Evolutionary conservation across 1,140 invertebrate genomes (phyloP).

Genomic region (Stratiolaelaps scimitus): DNA sequence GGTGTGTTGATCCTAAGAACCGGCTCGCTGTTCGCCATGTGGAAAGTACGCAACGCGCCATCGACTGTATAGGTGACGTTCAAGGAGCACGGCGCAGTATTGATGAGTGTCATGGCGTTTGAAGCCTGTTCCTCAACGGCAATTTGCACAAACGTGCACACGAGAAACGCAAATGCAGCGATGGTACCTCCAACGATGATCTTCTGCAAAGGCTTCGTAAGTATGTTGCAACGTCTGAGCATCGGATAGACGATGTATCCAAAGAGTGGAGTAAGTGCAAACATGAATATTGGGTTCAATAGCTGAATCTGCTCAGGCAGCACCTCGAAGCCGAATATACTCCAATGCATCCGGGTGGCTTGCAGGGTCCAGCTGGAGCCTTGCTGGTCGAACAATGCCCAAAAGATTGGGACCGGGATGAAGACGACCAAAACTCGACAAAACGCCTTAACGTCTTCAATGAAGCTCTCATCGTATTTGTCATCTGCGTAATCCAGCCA

Average conservation of each 20-base stretch:
- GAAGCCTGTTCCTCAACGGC: conserved; percentile 50
- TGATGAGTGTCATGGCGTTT: conserved; percentile 20
- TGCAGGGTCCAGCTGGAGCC: conserved; percentile 45
- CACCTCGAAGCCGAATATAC: conserved; percentile 35
- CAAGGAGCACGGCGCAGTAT: background rate
- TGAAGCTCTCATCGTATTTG: conserved; percentile 47
- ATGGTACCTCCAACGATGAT: conserved; percentile 67
- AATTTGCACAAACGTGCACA: conserved; percentile 73
- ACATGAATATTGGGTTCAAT: conserved; percentile 42
- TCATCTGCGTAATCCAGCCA: conserved; percentile 65
- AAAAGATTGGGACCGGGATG: conserved; percentile 44
- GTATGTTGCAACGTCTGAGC: too few relatives aligned
- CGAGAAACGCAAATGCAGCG: conserved; percentile 65
- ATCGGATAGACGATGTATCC: conserved; percentile 42
- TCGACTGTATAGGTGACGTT: background rate
- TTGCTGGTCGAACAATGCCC: conserved; percentile 47
- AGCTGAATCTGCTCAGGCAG: conserved; percentile 40
- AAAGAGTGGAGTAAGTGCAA: conserved; percentile 43
- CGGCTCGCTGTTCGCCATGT: background rate
- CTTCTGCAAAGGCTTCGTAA: conserved; percentile 61
- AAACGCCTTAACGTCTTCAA: conserved; percentile 42
- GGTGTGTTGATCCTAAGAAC: background rate
- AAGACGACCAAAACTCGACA: conserved; percentile 42
- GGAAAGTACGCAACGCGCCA: too few relatives aligned
- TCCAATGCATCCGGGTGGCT: conserved; percentile 42